Conservation (phyloP, 35 echinoderm and acorn worm species). For the Strongylocentrotus purpuratus region DNA sequence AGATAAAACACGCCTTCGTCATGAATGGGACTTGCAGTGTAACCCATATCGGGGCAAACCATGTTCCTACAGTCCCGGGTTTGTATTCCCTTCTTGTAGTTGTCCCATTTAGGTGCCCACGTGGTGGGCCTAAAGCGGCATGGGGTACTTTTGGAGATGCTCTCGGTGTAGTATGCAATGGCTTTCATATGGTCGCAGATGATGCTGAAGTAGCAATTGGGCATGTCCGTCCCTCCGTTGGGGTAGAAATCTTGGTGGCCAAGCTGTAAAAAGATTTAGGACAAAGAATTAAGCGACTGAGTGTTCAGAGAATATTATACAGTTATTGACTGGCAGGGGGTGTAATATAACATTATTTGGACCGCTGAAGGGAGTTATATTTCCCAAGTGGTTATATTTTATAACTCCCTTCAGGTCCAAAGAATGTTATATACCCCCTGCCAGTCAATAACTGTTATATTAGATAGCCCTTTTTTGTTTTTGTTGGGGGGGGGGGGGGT, state of each 20-base stretch:
- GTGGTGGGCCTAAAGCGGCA: neutral
- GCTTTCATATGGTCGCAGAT: conserved; percentile 10
- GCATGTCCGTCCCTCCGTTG: conserved; percentile 60
- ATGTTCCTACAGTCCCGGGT: neutral
- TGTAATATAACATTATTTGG: too few relatives aligned
- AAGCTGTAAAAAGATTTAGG: neutral
- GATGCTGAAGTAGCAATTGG: neutral
- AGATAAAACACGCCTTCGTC: conserved; percentile 11
- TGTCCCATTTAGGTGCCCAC: conserved; percentile 7
- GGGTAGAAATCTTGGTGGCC: conserved; percentile 66
- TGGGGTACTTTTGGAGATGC: neutral
- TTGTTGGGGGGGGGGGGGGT: too few relatives aligned
- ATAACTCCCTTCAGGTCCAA: too few relatives aligned
- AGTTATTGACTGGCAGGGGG: too few relatives aligned
- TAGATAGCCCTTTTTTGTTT: too few relatives aligned
- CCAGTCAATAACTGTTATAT: too few relatives aligned
- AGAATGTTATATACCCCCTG: too few relatives aligned
- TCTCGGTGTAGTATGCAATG: conserved; percentile 27
- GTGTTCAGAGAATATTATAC: too few relatives aligned
- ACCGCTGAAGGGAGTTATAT: too few relatives aligned
- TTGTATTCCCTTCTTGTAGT: neutral
- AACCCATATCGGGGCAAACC: neutral
- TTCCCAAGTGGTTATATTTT: too few relatives aligned
- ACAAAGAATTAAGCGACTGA: too few relatives aligned
- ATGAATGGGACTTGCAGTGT: neutral